Evolutionary conservation across 2,797 vertebrate species (phyloP), one percentile per base, ranked within the genome.

Genomic region (Spizella passerina): DNA sequence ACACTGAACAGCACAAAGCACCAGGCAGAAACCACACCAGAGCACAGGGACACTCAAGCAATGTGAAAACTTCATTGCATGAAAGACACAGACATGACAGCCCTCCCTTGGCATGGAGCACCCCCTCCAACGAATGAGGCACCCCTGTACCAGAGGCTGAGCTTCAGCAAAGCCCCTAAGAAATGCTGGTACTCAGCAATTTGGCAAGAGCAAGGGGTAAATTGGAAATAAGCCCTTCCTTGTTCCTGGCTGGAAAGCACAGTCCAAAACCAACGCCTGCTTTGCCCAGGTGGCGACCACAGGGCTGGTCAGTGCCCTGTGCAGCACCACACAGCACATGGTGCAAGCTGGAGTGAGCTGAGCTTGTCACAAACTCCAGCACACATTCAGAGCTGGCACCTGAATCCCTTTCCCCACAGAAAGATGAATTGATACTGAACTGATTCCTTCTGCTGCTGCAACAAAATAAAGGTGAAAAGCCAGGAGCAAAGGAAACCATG

Each of bases 381-480:
- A 82, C 41, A 2, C 39, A n/a, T 88, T 83, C 44, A 90, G 93
- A 95, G 90, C 96, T 59, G 14, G 7, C 92, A 89, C 39, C 34
- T 84, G 53, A 49, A 95, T 75, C 82, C 84, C 66, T 88, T 65
- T 96, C 82, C 82, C 92, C 88, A 92, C 88, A 86, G 91, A 96
- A 94, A 94, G 70, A 93, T 86, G 95, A 97, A 96, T 76, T 92
- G 95, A 92, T 92, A 86, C 79, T 12, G 60, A 65, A 49, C 30
- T 1, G 1, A 92, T 88, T 82, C 75, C 63, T 97, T 80, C 88
- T 89, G 55, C 73, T 91, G 86, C 91, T 92, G 83, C 94, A 94
- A 94, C 82, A 97, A 97, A 97, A 97, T 94, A 96, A 95, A 92
- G 83, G 86, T 69, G 24, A 30, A 91, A 96, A 96, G 95, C 83